Evolutionary conservation across 2,797 vertebrate genomes (phyloP), one percentile per base, ranked within the genome.

Genomic region (Lophotriccus pileatus): DNA sequence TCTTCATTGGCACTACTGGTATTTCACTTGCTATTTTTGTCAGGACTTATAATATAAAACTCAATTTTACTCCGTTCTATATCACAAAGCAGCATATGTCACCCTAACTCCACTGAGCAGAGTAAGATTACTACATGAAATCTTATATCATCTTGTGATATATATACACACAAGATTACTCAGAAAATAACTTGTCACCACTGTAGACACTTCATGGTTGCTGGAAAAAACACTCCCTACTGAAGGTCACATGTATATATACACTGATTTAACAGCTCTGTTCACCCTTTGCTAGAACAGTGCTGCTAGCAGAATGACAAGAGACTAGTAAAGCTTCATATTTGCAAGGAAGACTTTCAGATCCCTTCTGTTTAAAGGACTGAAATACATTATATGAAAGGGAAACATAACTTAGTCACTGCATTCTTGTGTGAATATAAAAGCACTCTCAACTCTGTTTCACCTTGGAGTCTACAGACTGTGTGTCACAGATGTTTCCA

Each of bases 71-170:
- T 94, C 86, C 0, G 28, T 94, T 97, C 90, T 97, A 2, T 95
- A 85, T 94, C 93, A 95, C 90, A 85, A 92, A 95, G 88, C 92
- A 96, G 92, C 94, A 87, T 91, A 94, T 95, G 92, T 94, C 95
- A 96, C 14, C 6, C 68, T 74, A 95, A 94, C 92, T 95, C 56
- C 60, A 72, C 75, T 74, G 90, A 87, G 64, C 86, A 85, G 64
- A 82, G 77, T 90, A 64, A 95, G 92, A 95, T 95, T 95, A 89
- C 90, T 93, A 58, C 69, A 39, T 50, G 84, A 90, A 90, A 94
- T 88, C 84, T 92, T 90, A 14, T 69, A 95, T 90, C 90, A 93
- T 95, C 86, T 78, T 87, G 49, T 95, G 93, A 95, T 94, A 95
- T 76, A 94, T 93, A 74, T 68, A 93, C 90, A 86, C 91, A 84